Percentiles rank a stretch among this genome's conserved stretches.
Conservation (phyloP, 2,113 vertebrate genomes). For the Epinephelus lanceolatus region DNA sequence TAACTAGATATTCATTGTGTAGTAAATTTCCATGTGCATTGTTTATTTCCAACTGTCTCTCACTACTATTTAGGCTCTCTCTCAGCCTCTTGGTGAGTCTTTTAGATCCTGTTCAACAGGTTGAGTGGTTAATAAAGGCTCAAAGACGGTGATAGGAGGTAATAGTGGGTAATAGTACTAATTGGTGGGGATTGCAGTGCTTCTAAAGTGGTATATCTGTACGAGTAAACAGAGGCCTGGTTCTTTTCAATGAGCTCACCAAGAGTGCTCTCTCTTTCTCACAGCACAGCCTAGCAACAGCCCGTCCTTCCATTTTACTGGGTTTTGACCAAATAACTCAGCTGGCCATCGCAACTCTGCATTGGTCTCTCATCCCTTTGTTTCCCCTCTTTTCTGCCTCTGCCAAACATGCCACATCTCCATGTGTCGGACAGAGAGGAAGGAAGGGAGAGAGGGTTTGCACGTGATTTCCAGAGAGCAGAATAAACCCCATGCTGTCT, state of each 20-base stretch:
- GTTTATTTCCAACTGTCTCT: constrained; percentile 28
- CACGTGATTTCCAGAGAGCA: constrained; percentile 69
- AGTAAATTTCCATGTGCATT: constrained; percentile 29
- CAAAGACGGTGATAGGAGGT: constrained; percentile 57
- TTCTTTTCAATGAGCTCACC: constrained; percentile 76
- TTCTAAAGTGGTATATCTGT: constrained; percentile 74
- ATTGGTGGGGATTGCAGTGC: constrained; percentile 73
- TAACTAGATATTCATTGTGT: background rate
- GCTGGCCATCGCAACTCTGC: constrained; percentile 72
- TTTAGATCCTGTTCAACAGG: constrained; percentile 55
- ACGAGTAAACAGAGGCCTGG: constrained; percentile 77
- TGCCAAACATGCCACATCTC: constrained; percentile 81
- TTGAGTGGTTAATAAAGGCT: constrained; percentile 68
- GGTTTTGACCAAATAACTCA: constrained; percentile 82
- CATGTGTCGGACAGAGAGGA: constrained; percentile 67
- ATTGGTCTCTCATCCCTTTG: constrained; percentile 80
- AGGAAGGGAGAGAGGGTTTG: constrained; percentile 60
- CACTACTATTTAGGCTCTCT: constrained; percentile 1
- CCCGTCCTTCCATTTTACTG: constrained; percentile 75
- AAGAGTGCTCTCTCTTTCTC: constrained; percentile 71
- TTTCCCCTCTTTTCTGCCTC: constrained; percentile 66
- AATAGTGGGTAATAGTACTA: constrained; percentile 78
- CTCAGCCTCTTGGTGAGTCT: constrained; percentile 34
- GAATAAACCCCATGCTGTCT: constrained; percentile 63
- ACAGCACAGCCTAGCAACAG: constrained; percentile 82